Conservation (phyloP, 2,888 invertebrate genomes). For the Cephus pygmeus region DNA sequence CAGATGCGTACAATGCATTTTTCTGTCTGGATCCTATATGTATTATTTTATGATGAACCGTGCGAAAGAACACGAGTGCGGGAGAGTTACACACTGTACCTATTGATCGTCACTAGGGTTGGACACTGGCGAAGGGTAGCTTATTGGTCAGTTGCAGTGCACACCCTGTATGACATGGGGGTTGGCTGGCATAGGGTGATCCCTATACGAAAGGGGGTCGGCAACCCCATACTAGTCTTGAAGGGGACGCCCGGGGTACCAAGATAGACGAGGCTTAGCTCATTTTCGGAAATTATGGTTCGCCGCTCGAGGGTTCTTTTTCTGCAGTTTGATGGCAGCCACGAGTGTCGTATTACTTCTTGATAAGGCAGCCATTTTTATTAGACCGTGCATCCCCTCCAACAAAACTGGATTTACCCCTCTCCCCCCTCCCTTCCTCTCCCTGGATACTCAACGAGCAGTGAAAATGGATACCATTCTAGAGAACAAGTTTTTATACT, state of each 20-base stretch:
- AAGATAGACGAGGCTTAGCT: conserved; percentile 39
- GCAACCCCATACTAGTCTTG: conserved; percentile 44
- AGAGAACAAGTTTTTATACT: no score
- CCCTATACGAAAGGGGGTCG: conserved; percentile 42
- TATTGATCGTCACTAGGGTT: conserved; percentile 53
- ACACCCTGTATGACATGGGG: conserved; percentile 48
- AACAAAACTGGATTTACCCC: no score
- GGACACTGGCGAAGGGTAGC: conserved; percentile 51
- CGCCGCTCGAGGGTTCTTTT: conserved; percentile 13
- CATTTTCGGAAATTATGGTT: conserved; percentile 52
- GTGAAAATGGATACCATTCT: no score
- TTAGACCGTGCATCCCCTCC: neutral
- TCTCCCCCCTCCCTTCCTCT: no score
- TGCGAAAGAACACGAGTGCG: conserved; percentile 8
- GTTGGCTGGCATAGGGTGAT: conserved; percentile 26
- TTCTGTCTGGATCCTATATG: neutral
- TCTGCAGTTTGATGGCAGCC: conserved; percentile 16
- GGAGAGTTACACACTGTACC: conserved; percentile 44
- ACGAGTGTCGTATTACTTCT: conserved; percentile 14
- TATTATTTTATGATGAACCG: neutral
- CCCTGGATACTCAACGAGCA: no score
- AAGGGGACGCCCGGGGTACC: conserved; percentile 35
- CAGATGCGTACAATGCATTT: no score
- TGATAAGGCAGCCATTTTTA: conserved; percentile 16
- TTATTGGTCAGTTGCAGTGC: conserved; percentile 63